Evolutionary conservation across 1,140 invertebrate genomes (phyloP).

Genomic region (Frieseomelitta varia): DNA sequence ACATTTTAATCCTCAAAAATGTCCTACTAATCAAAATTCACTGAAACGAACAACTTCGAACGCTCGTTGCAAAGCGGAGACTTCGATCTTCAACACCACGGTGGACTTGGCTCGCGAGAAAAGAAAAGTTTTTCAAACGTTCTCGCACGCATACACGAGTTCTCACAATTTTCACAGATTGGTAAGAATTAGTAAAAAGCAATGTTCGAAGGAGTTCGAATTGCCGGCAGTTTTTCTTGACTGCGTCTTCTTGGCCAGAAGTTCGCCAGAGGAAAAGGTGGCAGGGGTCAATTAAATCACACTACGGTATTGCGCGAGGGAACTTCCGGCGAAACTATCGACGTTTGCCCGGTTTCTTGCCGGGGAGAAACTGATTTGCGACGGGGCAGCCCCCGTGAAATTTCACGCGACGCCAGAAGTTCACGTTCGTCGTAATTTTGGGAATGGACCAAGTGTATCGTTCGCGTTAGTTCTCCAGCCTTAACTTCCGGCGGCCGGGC

Average conservation of each 20-base stretch:
- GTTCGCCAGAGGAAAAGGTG: background rate
- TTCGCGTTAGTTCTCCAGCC: background rate
- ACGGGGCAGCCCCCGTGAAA: background rate
- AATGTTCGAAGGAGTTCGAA: too few species aligned
- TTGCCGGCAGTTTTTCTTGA: background rate
- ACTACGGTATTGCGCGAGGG: background rate
- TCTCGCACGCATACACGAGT: too few species aligned
- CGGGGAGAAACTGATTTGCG: background rate
- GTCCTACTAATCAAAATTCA: too few species aligned
- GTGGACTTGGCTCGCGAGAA: too few species aligned
- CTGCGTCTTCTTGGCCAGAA: background rate
- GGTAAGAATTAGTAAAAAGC: too few species aligned
- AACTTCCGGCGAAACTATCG: background rate
- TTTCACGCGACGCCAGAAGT: conserved; percentile 18
- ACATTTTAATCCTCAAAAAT: too few species aligned
- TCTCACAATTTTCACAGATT: too few species aligned
- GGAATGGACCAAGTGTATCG: conserved; percentile 42
- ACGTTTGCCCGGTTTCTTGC: background rate
- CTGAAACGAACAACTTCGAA: too few species aligned
- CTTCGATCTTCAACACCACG: too few species aligned
- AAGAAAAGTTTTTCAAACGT: too few species aligned
- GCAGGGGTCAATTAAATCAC: background rate
- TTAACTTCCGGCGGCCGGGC: background rate
- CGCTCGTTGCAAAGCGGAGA: too few species aligned
- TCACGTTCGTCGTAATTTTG: conserved; percentile 36